phyloP scores from a whole-genome alignment of 2,888 invertebrate species.

The Endomychus coccineus region DNA sequence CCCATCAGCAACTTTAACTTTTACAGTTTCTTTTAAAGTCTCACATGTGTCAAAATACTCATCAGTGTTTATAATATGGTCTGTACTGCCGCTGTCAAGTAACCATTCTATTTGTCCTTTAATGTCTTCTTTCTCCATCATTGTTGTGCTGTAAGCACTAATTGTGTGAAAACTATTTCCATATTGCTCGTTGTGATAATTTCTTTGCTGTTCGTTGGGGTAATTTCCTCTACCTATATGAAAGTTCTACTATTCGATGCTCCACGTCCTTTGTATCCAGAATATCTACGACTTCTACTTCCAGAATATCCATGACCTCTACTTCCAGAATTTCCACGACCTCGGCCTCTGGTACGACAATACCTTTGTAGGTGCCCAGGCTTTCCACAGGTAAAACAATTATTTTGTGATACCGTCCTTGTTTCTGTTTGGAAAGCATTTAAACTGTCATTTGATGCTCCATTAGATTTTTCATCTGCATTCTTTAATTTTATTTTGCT shows the following conservation, averaged over 20 bases:
- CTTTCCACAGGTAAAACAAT: slow-evolving; percentile 8
- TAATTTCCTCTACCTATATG: too few species aligned
- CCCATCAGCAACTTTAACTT: slow-evolving; percentile 16
- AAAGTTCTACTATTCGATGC: too few species aligned
- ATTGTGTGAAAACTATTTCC: too few species aligned
- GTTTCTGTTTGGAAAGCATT: slow-evolving; percentile 3
- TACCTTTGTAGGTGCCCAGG: slow-evolving; percentile 4
- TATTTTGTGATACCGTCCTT: slow-evolving; percentile 5
- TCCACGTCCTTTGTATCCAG: too few species aligned
- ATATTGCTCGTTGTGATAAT: too few species aligned
- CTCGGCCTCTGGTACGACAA: slow-evolving; percentile 5
- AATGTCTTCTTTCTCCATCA: too few species aligned
- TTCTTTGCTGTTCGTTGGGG: too few species aligned
- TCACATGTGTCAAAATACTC: slow-evolving; percentile 9
- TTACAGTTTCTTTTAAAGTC: slow-evolving; percentile 11
- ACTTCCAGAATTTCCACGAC: too few species aligned
- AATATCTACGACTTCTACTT: too few species aligned
- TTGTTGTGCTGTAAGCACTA: too few species aligned
- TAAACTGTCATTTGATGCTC: slow-evolving; percentile 9
- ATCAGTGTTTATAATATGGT: slow-evolving; percentile 16
- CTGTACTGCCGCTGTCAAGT: slow-evolving; percentile 16
- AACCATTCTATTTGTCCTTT: slow-evolving; percentile 13
- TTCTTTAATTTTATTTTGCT: slow-evolving; percentile 17
- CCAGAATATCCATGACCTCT: too few species aligned
- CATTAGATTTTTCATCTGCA: slow-evolving; percentile 14